Base-by-base conservation (phyloP, 1,140 invertebrate species). In the Papilio glaucus region DNA sequence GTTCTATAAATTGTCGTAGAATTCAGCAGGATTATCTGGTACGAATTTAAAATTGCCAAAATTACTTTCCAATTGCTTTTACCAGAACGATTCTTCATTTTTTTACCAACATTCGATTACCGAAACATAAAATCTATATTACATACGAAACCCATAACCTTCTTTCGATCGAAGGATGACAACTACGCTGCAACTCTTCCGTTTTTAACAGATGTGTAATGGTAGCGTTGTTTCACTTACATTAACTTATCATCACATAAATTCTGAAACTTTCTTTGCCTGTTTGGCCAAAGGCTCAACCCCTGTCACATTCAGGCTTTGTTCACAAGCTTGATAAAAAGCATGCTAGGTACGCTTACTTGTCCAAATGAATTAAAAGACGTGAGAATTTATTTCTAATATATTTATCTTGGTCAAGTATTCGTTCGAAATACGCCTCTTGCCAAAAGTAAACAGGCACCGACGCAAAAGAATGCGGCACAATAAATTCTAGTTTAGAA, bases 391-490 rank as follows among this genome's bases (percentile, higher is more conserved):
- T 18, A 45, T 45, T 45, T 8, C 42, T 45, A 45, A 41, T 41
- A 41, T 0, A 13, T 41, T 57, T 57, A 57, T 57, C 21, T 57
- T 57, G 21, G 49, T 26, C 49, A 57, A 57, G 21, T 57, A 57
- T 57, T 15, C 42, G 15, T 45, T 57, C 10, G 24, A 41, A 41
- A 10, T 13, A 53, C 45, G 29, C 29, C 29, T 33, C 10, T 2
- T 9, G 49, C 21, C 10, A 57, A 57, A 57, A 57, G 21, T 57
- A 57, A 57, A 57, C 15, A 57, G 9, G 21, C 49, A 26, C 9
- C 21, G 4, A 57, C 49, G 49, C 21, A 57, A 24, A 57, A 74
- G 74, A 77, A 77, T 79, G 76, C 53, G 75, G 75, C 13, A 37
- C 60, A 62, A 62, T 62, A 38, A 62, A 62, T 62, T 62, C 60